Base-by-base conservation (phyloP, 2,113 vertebrate genomes). In the Strix uralensis region DNA sequence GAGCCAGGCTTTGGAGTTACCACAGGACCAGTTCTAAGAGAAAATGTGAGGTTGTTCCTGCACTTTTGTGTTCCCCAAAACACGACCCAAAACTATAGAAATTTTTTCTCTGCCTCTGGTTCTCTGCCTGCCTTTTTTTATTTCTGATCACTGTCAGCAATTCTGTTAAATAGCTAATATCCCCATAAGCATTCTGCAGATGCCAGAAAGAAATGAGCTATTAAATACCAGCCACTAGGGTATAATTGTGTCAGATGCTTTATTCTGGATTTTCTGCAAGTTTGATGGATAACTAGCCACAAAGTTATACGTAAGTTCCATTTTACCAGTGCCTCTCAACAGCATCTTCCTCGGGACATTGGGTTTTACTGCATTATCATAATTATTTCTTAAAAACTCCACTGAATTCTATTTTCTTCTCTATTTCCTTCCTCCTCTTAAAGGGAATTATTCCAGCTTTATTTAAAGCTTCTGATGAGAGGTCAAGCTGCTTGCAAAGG, bases 101-200 rank as follows among this genome's bases (percentile, higher is more conserved):
- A 5, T 42, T 5, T 95, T 88, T 92, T 73, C 18, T 81, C 47
- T 73, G 46, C 40, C 16, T 79, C n/a, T 78, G 72, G 5, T 83
- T 74, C 26, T 83, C 26, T 89, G 54, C 44, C 40, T 65, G 82
- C 10, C 25, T 61, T 74, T 94, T 40, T 82, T 70, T 25, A 44
- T 69, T 92, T 94, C 87, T 92, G 36, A 54, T 59, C 61, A 17
- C 61, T 91, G 66, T 62, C 92, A 94, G 42, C 40, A 79, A 25
- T 92, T 91, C 42, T 54, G 52, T 86, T 86, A 93, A 92, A 81
- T 20, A 87, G 52, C 34, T 81, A 65, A 92, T 94, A 91, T 73
- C 26, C 21, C 32, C 49, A 62, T 34, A 65, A 86, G 26, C 73
- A 54, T 71, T 86, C 42, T 82, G 36, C 73, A 70, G 81, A 91